Conservation (phyloP, 1,140 invertebrate species). For the Cheumatopsyche charites region DNA sequence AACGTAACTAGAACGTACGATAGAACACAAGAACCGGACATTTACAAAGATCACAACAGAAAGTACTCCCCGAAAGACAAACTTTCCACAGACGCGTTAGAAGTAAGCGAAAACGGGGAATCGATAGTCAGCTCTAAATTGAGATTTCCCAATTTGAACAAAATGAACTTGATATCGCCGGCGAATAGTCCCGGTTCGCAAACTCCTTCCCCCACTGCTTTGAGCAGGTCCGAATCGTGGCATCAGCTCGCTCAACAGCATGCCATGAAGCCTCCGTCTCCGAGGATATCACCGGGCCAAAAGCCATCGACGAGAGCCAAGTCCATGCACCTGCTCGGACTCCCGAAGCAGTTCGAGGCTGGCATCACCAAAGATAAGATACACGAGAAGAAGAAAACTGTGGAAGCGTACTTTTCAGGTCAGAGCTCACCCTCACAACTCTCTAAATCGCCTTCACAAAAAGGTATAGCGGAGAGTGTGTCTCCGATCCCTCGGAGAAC, state of each 20-base stretch:
- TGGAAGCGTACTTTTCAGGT: slow-evolving; percentile 77
- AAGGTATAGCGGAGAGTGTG: slow-evolving; percentile 43
- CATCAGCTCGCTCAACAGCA: slow-evolving; percentile 64
- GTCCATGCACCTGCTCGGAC: slow-evolving; percentile 71
- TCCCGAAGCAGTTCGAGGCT: slow-evolving; percentile 80
- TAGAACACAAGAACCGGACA: not conserved
- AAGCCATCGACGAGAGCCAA: slow-evolving; percentile 68
- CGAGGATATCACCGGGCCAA: slow-evolving; percentile 51
- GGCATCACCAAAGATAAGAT: slow-evolving; percentile 75
- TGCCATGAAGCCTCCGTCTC: slow-evolving; percentile 51
- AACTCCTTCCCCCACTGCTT: slow-evolving; percentile 53
- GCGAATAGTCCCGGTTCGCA: slow-evolving; percentile 52
- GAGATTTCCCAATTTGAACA: slow-evolving; percentile 52
- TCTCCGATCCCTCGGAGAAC: not conserved
- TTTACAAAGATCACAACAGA: slow-evolving; percentile 27
- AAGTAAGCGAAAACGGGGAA: slow-evolving; percentile 55
- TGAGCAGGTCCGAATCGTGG: slow-evolving; percentile 84
- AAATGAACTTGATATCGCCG: slow-evolving; percentile 49
- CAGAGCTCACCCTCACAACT: slow-evolving; percentile 53
- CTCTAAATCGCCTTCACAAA: slow-evolving; percentile 47
- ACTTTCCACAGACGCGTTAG: slow-evolving; percentile 50
- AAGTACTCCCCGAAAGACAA: slow-evolving; percentile 21
- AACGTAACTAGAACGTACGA: slow-evolving; percentile 34
- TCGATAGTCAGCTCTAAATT: slow-evolving; percentile 57
- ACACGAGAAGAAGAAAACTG: slow-evolving; percentile 74